Percentiles rank a stretch among this genome's conserved stretches.
Conservation (phyloP, 2,888 invertebrate species). For the Serripes groenlandicus region DNA sequence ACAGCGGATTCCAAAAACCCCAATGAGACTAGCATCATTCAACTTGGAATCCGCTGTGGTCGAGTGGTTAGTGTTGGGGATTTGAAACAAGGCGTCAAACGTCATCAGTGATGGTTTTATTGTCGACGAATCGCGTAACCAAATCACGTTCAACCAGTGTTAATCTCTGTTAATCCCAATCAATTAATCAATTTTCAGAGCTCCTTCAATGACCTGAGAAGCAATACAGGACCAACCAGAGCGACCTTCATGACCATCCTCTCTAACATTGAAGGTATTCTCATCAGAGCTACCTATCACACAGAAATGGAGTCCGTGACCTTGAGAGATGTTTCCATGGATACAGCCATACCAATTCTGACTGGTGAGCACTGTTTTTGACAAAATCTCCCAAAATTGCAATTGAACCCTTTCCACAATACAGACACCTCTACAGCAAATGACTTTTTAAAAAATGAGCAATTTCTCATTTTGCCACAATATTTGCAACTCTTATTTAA, state of each 20-base stretch:
- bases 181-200: slow-evolving; percentile 74
- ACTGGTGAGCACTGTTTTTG: too few species aligned
- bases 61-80: too few species aligned
- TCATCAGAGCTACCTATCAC: slow-evolving; percentile 91
- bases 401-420: too few species aligned
- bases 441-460: too few species aligned
- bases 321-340: slow-evolving; percentile 80
- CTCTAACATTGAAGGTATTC: slow-evolving; percentile 82
- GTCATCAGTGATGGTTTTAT: slow-evolving; percentile 85
- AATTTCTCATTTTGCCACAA: background rate
- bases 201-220: slow-evolving; percentile 78
- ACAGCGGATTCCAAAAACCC: too few species aligned
- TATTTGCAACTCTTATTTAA: background rate
- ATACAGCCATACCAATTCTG: slow-evolving; percentile 75
- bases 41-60: too few species aligned
- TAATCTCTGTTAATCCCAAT: too few species aligned
- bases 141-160: slow-evolving; percentile 83
- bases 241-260: slow-evolving; percentile 82
- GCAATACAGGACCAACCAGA: slow-evolving; percentile 77
- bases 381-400: too few species aligned
- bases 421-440: too few species aligned
- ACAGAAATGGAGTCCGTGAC: slow-evolving; percentile 90
- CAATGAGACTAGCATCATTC: too few species aligned
- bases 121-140: slow-evolving; percentile 86
- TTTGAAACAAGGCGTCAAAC: slow-evolving; percentile 78